Conservation (phyloP, 2,888 invertebrate genomes). For the Helicoverpa assulta region DNA sequence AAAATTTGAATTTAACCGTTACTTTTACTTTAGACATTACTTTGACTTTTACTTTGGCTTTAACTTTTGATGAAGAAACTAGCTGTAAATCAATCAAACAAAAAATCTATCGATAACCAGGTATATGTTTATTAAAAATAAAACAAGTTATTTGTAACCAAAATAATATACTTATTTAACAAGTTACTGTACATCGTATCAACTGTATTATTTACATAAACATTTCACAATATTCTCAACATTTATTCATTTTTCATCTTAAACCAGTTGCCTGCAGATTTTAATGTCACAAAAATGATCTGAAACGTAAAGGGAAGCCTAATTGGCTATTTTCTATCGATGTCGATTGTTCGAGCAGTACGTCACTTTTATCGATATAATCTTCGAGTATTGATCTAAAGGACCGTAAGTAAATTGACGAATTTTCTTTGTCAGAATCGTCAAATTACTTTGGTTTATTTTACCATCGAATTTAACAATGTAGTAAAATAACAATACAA, state of each 20-base stretch:
- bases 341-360: background rate
- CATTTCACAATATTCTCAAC: conserved; percentile 51
- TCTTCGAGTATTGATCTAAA: too few species aligned
- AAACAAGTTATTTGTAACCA: conserved; percentile 75
- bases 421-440: background rate
- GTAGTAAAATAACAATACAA: background rate
- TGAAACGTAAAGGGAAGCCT: background rate
- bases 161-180: conserved; percentile 86
- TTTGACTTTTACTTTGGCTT: too few species aligned
- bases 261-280: background rate
- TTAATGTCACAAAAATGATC: conserved; percentile 8
- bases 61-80: too few species aligned
- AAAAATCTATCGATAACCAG: background rate
- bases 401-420: too few species aligned
- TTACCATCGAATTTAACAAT: too few species aligned
- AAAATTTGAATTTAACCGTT: too few species aligned
- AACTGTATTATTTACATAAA: conserved; percentile 67
- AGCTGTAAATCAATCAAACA: background rate
- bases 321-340: background rate
- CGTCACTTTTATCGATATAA: background rate
- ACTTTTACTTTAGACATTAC: too few species aligned
- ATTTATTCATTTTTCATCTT: conserved; percentile 27
- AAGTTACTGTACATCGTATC: conserved; percentile 74
- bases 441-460: background rate
- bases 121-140: conserved; percentile 54